Evolutionary conservation across 2,113 vertebrate genomes (phyloP).

Genomic region (Zosterops borbonicus): DNA sequence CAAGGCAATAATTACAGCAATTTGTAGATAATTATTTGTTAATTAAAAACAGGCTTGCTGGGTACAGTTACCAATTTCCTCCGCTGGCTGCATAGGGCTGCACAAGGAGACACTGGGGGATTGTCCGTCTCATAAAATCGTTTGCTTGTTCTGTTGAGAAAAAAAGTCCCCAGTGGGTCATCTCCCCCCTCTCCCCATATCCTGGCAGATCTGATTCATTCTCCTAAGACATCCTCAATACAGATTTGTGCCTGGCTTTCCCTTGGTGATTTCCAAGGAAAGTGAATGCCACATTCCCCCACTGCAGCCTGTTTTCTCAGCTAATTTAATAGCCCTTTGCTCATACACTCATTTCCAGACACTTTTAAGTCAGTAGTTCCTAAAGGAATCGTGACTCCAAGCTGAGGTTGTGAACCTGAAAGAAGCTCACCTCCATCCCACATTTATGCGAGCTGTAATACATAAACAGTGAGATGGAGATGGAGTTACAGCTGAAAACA

Average conservation of each 20-base stretch:
- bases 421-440: background rate
- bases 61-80: constrained; percentile 67
- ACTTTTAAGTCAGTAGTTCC: background rate
- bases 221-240: background rate
- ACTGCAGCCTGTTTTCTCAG: background rate
- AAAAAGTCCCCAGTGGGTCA: background rate
- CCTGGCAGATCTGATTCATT: constrained; percentile 15
- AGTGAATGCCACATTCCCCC: background rate
- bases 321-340: background rate
- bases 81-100: background rate
- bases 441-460: background rate
- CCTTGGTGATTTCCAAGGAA: background rate
- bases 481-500: background rate
- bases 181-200: background rate
- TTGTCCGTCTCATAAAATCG: background rate
- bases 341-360: background rate
- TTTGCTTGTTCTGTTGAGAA: constrained; percentile 14
- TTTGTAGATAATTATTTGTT: constrained; percentile 73
- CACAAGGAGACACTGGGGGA: constrained; percentile 38
- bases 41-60: constrained; percentile 70
- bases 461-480: background rate
- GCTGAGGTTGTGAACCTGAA: background rate
- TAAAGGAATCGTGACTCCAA: background rate
- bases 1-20: constrained; percentile 70
- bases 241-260: background rate